Base-by-base conservation (phyloP, 2,797 vertebrate genomes). In the Ciconia nigra region DNA sequence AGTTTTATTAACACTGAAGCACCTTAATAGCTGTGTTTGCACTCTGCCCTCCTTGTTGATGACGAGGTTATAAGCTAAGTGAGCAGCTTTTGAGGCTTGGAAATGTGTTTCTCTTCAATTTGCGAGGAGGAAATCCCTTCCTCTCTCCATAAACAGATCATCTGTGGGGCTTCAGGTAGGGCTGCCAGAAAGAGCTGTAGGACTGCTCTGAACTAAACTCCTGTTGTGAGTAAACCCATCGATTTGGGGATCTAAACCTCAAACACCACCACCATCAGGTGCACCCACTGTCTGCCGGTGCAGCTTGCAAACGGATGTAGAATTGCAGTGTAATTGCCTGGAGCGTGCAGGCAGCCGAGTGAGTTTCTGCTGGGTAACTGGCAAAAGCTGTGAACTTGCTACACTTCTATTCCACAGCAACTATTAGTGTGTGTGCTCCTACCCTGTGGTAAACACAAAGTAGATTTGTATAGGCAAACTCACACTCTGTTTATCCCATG, bases 201-300 rank as follows among this genome's bases (percentile, higher is more conserved):
- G 35, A n/a, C 76, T 70, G 24, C 63, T 83, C 47, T 7, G 19
- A 71, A 42, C 16, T n/a, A 0, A 0, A 1, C 10, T 61, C 19
- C 24, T 74, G 13, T 59, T 80, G 52, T 0, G 0, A 63, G 21
- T 21, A 41, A 44, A 93, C 5, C 13, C 24, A 26, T 35, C 1
- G 4, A 26, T 46, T n/a, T 26, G 35, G 55, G 61, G 37, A 52
- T 70, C 39, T 39, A 46, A n/a, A 37, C 21, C 46, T 83, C 0
- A 5, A 71, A 15, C 4, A 37, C 1, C 13, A 25, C 8, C 55
- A 54, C 33, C 17, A 26, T 44, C 0, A 0, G 33, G 35, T 11
- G 5, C 20, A 9, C 31, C 70, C 51, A 13, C 33, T 0, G 0
- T 39, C 69, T 33, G 31, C 62, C 0, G 0, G 44, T 44, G n/a